Percentiles rank a stretch among this genome's conserved stretches.
phyloP scores from a whole-genome alignment of 2,113 vertebrate genomes.

The Pithys albifrons region DNA sequence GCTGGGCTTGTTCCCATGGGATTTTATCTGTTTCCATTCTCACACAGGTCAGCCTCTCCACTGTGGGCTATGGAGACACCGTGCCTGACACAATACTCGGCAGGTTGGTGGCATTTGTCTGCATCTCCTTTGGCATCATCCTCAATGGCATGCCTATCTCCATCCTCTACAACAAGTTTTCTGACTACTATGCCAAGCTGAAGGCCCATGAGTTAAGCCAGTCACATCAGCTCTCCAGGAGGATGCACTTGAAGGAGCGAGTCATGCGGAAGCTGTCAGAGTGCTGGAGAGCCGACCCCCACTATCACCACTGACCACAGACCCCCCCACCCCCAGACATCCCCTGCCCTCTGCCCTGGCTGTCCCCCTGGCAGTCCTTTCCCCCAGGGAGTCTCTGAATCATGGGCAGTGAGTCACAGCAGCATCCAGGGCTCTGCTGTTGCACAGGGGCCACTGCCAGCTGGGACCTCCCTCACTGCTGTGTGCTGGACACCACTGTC shows the following conservation, averaged over 20 bases:
- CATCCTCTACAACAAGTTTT: conserved; percentile 86
- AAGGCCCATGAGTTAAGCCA: conserved; percentile 82
- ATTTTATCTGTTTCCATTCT: not conserved
- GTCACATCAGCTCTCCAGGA: conserved; percentile 71
- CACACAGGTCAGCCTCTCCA: conserved; percentile 90
- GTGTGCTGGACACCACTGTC: fast-evolving
- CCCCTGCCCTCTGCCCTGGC: not conserved
- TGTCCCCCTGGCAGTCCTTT: not conserved
- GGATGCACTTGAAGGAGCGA: conserved; percentile 72
- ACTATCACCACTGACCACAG: not conserved
- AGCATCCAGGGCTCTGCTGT: not conserved
- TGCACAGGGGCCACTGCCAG: not conserved
- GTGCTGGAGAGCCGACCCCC: conserved; percentile 8
- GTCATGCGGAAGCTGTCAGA: conserved; percentile 54
- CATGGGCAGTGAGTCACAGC: not conserved
- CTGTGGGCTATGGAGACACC: conserved; percentile 88
- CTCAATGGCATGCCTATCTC: conserved; percentile 92
- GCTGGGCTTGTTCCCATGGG: fast-evolving
- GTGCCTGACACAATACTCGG: conserved; percentile 84
- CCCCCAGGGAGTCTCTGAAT: not conserved
- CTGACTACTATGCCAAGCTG: conserved; percentile 82
- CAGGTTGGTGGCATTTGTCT: conserved; percentile 84
- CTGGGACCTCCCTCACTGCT: not conserved
- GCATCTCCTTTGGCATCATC: conserved; percentile 94
- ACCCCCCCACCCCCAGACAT: fast-evolving